Evolutionary conservation across 2,888 invertebrate genomes (phyloP), one percentile per base, ranked within the genome.

Genomic region (Sinotaia quadrata): DNA sequence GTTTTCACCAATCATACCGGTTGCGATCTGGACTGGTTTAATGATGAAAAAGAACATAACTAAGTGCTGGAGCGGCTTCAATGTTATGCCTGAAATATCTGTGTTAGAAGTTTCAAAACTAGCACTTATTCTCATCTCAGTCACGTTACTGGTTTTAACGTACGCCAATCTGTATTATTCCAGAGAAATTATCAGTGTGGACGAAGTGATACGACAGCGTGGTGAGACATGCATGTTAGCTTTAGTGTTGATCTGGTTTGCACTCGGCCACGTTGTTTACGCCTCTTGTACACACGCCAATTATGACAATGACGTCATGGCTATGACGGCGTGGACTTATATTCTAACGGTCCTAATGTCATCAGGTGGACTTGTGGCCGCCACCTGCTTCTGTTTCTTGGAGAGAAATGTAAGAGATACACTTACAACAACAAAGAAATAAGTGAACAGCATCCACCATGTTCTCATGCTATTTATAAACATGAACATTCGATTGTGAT

Each of bases 121-220:
- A 29, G 36, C 56, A 36, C 37, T 61, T 27, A 54, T 68, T 27
- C 47, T 68, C n/a, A 33, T 68, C 24, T 18, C 34, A 29, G 21
- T 68, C 29, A 21, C 41, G 15, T 68, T 68, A 29, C 57, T 68
- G 31, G 34, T 33, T 7, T 8, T 62, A 27, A 62, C 44, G 31
- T 62, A 57, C 37, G 15, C 47, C 47, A 62, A 62, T 29, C 37
- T 68, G 27, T 68, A 61, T 49, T 52, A 57, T 49, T 52, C 54
- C 12, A 54, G 61, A 8, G 68, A 68, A 49, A 68, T 68, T 18
- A 68, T 68, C 62, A 68, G 62, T 37, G 61, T 68, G 61, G 62
- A 68, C 36, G 68, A 68, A 47, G 62, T 68, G 21, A 44, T 68
- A 33, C 56, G 57, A 24, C 54, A 56, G 61, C 68, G 68, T 33